A percentile compares a stretch with the other conserved stretches of the same genome.
These are phyloP conservation scores for Argyresthia goedartella DNA, from an alignment of 2,888 invertebrate species.

Conservation along the genomic window DNA sequence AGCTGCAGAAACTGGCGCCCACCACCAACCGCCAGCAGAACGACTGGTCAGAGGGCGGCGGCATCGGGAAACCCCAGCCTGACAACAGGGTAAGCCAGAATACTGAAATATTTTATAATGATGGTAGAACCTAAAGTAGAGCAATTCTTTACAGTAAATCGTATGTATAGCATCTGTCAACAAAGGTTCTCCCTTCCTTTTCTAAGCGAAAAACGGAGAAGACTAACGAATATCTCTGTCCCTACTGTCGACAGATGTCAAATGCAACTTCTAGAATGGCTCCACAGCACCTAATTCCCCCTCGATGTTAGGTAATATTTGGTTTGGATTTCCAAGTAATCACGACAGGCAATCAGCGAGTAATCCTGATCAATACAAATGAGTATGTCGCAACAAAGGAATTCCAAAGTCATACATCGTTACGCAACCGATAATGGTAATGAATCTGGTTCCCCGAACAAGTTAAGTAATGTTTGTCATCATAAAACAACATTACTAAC, in stretches of 20 bases:
- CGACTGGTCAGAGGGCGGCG: slow-evolving; percentile 91
- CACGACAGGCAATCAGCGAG: too few relatives aligned
- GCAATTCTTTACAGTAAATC: too few relatives aligned
- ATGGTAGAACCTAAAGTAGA: neutral
- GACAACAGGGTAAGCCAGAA: slow-evolving; percentile 77
- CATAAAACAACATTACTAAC: slow-evolving; percentile 26
- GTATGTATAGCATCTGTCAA: too few relatives aligned
- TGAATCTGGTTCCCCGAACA: slow-evolving; percentile 33
- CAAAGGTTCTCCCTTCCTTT: too few relatives aligned
- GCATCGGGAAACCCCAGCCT: slow-evolving; percentile 88
- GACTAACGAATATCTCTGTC: too few relatives aligned
- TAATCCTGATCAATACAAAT: too few relatives aligned
- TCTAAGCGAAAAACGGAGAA: too few relatives aligned
- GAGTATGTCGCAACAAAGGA: neutral
- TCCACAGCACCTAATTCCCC: too few relatives aligned
- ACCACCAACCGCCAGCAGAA: slow-evolving; percentile 85
- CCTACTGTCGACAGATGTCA: too few relatives aligned
- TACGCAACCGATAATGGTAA: slow-evolving; percentile 16
- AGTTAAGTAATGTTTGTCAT: slow-evolving; percentile 55
- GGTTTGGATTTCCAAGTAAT: too few relatives aligned
- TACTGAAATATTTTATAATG: neutral
- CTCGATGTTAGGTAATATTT: too few relatives aligned
- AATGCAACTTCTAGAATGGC: too few relatives aligned
- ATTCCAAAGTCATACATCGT: neutral
- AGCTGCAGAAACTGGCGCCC: slow-evolving; percentile 86